phyloP scores from a whole-genome alignment of 1,140 invertebrate genomes.

The Drosophila parvula region DNA sequence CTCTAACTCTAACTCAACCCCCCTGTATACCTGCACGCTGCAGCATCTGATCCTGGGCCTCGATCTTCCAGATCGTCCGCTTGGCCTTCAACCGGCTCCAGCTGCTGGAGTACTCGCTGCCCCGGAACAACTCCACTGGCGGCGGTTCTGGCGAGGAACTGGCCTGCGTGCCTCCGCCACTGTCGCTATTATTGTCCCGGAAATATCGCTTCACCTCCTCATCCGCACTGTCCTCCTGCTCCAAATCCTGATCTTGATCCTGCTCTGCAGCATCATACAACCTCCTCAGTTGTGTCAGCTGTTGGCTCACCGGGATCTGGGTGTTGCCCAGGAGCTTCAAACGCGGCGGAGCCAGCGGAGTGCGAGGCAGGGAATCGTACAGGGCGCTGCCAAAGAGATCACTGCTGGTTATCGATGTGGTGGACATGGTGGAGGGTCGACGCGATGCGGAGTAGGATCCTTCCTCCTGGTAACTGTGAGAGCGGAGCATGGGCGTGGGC shows the following conservation, averaged over 20 bases:
- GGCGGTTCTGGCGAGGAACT: constrained; percentile 67
- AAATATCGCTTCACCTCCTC: constrained; percentile 83
- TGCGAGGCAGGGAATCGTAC: constrained; percentile 58
- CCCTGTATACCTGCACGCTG: constrained; percentile 63
- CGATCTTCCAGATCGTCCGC: constrained; percentile 78
- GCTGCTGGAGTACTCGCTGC: constrained; percentile 76
- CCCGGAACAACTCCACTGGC: constrained; percentile 50
- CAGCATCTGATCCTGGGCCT: constrained; percentile 67
- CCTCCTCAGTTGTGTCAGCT: constrained; percentile 71
- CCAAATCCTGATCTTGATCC: constrained; percentile 34
- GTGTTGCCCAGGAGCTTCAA: constrained; percentile 73
- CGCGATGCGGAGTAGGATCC: constrained; percentile 29
- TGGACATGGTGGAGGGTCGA: constrained; percentile 66
- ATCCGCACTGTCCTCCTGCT: constrained; percentile 74
- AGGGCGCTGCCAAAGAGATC: constrained; percentile 69
- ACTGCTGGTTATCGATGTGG: constrained; percentile 70
- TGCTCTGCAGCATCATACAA: constrained; percentile 76
- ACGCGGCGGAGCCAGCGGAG: constrained; percentile 69
- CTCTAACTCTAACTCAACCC: constrained; percentile 46
- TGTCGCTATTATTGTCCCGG: constrained; percentile 62
- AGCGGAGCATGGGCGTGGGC: constrained; percentile 76
- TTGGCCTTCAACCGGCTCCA: constrained; percentile 83
- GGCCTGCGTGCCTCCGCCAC: constrained; percentile 75
- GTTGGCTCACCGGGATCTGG: constrained; percentile 75
- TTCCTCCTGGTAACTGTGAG: constrained; percentile 76